A percentile compares a stretch with the other conserved stretches of the same genome.
These are phyloP conservation scores for Micrasema minimum DNA, from an alignment of 1,140 invertebrate species.

Conservation along the genomic window DNA sequence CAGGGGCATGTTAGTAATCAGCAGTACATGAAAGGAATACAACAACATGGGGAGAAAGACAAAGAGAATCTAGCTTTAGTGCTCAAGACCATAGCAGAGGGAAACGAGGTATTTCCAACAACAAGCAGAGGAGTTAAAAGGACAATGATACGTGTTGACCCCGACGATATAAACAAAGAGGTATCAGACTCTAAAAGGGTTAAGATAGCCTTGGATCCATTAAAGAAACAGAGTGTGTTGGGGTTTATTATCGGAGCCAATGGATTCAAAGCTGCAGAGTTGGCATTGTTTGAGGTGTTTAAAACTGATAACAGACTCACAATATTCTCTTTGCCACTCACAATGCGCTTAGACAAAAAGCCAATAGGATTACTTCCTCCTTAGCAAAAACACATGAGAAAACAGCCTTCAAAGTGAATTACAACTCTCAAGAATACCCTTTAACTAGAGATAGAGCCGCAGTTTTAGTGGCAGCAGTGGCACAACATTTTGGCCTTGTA, in stretches of 20 bases:
- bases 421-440: neutral
- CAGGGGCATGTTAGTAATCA: too few relatives aligned
- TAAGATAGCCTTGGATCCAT: neutral
- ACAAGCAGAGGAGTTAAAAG: too few relatives aligned
- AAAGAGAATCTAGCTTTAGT: too few relatives aligned
- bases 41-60: too few relatives aligned
- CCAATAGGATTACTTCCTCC: neutral
- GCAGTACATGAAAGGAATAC: too few relatives aligned
- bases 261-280: neutral
- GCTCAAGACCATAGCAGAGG: too few relatives aligned
- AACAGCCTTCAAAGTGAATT: neutral
- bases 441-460: neutral
- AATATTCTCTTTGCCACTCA: neutral
- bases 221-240: neutral
- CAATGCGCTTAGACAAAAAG: neutral
- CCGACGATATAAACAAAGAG: neutral
- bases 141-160: neutral
- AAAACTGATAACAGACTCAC: neutral
- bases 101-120: too few relatives aligned
- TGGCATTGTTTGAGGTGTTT: neutral
- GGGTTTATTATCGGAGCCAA: neutral
- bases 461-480: neutral
- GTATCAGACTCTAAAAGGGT: neutral
- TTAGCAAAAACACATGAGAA: neutral
- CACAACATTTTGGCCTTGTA: neutral